phyloP scores from a whole-genome alignment of 2,888 invertebrate genomes.

The Gasteruption jaculator region DNA sequence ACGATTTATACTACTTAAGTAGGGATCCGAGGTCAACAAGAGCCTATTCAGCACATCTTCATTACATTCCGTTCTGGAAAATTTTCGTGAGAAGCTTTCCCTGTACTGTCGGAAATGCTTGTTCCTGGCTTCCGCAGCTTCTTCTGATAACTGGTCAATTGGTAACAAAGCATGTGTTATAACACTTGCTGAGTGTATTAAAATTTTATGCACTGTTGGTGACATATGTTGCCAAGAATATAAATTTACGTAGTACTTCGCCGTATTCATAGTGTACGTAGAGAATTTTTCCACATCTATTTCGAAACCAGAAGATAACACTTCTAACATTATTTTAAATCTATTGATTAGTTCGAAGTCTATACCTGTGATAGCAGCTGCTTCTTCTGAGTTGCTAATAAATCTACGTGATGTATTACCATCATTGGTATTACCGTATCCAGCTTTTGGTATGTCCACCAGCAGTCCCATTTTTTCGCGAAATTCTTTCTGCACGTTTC shows the following conservation, averaged over 20 bases:
- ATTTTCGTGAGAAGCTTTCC: conserved; percentile 26
- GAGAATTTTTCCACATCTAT: conserved; percentile 25
- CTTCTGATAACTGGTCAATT: conserved; percentile 33
- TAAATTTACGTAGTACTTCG: conserved; percentile 28
- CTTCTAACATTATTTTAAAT: conserved; percentile 35
- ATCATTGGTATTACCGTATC: conserved; percentile 36
- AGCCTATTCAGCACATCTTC: conserved; percentile 28
- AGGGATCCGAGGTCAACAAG: conserved; percentile 27
- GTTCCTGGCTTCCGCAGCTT: conserved; percentile 33
- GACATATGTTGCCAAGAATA: conserved; percentile 37
- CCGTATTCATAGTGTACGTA: conserved; percentile 13
- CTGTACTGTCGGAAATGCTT: conserved; percentile 30
- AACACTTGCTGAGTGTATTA: conserved; percentile 31
- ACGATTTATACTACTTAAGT: conserved; percentile 46
- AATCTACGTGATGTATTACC: conserved; percentile 29
- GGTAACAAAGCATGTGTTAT: conserved; percentile 30
- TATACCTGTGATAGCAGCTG: conserved; percentile 38
- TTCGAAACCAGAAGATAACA: conserved; percentile 22
- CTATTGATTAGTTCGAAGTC: conserved; percentile 28
- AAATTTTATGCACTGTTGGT: conserved; percentile 32
- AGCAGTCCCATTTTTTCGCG: conserved; percentile 29
- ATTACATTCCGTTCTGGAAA: conserved; percentile 23
- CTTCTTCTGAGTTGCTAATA: conserved; percentile 32
- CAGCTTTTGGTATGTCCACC: conserved; percentile 34
- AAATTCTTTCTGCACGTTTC: conserved; percentile 28